Base-by-base conservation (phyloP, 2,113 vertebrate genomes). In the Atrichornis clamosus region DNA sequence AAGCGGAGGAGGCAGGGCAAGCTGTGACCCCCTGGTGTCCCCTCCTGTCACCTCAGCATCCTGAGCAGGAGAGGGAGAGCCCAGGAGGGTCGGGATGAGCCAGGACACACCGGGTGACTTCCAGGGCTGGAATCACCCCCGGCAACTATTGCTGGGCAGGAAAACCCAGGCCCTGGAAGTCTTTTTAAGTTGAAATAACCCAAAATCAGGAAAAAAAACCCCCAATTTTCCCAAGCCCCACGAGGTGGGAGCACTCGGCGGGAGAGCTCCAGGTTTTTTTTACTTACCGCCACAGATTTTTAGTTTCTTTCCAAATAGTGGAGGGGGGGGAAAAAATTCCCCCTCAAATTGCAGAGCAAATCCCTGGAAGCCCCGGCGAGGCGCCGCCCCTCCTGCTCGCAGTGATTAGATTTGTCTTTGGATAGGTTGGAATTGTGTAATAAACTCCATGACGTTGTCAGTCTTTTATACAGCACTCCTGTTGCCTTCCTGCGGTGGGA, bases 401-500 rank as follows among this genome's bases (percentile, higher is more conserved):
- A 76, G 98, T 98, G 97, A 98, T 95, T 97, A 97, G 97, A 86
- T 97, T 97, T 97, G 97, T 98, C 98, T 98, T 98, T 98, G 97
- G 97, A 97, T 98, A 98, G 97, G 97, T 98, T 98, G 98, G 94
- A 98, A 98, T 98, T 98, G 98, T 98, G 98, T 98, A 98, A 98
- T 98, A 98, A 98, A 98, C 97, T 98, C 96, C 94, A 98, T 98
- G 97, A 98, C 97, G 19, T 98, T 98, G 98, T 98, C 97, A 96
- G 95, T 98, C 98, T 98, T 98, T 98, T 98, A 98, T 63, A 98
- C 18, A 82, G 97, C 24, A 73, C 97, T 80, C 17, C 62, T 32
- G 46, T 32, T 12, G 80, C 72, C 37, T 90, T 90, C 56, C 88
- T 70, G 13, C 0, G 1, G 47, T 33, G 56, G 64, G 64, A 69